Percentiles rank a stretch among this genome's conserved stretches.
Evolutionary conservation across 2,888 invertebrate species (phyloP).

Genomic region (Blomia tropicalis): DNA sequence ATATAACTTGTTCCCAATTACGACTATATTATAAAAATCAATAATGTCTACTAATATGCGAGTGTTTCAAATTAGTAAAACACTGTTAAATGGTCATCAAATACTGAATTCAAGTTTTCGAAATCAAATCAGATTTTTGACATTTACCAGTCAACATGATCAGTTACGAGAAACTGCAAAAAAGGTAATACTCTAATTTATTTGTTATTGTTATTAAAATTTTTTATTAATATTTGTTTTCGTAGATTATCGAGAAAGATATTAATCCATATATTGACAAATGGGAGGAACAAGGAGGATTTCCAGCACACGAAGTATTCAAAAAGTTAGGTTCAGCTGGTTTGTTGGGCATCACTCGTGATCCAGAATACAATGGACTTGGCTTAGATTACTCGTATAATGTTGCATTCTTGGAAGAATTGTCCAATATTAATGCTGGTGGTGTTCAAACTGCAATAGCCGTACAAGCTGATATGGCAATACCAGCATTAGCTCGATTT

Average conservation of each 20-base stretch:
- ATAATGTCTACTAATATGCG: too few species aligned
- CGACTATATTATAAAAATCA: too few species aligned
- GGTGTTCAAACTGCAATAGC: conserved; percentile 39
- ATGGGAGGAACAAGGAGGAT: conserved; percentile 41
- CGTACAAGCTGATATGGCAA: conserved; percentile 44
- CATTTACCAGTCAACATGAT: conserved; percentile 26
- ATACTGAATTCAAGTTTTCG: too few species aligned
- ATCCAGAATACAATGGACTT: conserved; percentile 42
- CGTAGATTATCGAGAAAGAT: conserved; percentile 40
- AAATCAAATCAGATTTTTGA: not conserved
- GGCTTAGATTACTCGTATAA: conserved; percentile 43
- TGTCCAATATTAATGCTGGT: conserved; percentile 41
- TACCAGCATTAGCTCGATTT: conserved; percentile 40
- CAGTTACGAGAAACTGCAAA: conserved; percentile 23
- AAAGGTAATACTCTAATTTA: conserved; percentile 21
- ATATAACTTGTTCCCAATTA: too few species aligned
- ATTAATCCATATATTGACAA: conserved; percentile 43
- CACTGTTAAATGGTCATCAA: too few species aligned
- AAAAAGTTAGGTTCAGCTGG: conserved; percentile 42
- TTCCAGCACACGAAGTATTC: conserved; percentile 42
- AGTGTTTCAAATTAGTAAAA: too few species aligned
- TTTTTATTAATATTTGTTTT: not conserved
- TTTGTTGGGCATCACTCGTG: conserved; percentile 42
- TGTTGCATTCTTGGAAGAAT: conserved; percentile 41
- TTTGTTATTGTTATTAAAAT: not conserved